phyloP scores from a whole-genome alignment of 2,113 vertebrate species.

The Eretmochelys imbricata region DNA sequence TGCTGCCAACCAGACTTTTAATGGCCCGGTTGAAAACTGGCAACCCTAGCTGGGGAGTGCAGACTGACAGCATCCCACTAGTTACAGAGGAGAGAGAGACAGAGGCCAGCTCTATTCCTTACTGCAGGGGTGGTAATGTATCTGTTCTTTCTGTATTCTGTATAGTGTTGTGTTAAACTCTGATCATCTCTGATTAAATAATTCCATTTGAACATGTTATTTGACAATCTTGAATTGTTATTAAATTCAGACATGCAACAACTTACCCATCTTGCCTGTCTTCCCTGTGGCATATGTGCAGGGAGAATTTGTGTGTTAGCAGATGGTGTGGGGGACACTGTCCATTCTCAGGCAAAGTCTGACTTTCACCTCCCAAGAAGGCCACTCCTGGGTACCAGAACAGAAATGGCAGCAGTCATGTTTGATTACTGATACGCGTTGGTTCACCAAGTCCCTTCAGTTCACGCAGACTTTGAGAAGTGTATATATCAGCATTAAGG shows the following conservation, averaged over 20 bases:
- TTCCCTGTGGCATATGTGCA: not conserved
- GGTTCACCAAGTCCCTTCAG: not conserved
- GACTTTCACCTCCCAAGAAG: not conserved
- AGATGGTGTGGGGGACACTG: not conserved
- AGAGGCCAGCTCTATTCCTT: not conserved
- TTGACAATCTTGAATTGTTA: not conserved
- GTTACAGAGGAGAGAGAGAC: not conserved
- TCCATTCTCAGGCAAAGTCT: not conserved
- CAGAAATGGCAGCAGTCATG: not conserved
- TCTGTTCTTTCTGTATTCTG: not conserved
- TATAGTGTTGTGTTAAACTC: not conserved
- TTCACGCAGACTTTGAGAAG: not conserved
- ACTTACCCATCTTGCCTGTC: not conserved
- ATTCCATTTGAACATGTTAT: not conserved
- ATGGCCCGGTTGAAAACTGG: too few relatives aligned
- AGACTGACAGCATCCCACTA: not conserved
- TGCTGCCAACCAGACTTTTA: too few relatives aligned
- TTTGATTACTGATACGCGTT: not conserved
- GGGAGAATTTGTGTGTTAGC: not conserved
- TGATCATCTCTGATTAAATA: not conserved
- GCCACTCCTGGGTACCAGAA: not conserved
- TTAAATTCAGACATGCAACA: not conserved
- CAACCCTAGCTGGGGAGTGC: not conserved
- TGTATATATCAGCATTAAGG: not conserved
- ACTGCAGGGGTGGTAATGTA: not conserved